A percentile compares a stretch with the other conserved stretches of the same genome.
phyloP scores from a whole-genome alignment of 35 echinoderm and acorn worm species.

The Anneissia japonica region DNA sequence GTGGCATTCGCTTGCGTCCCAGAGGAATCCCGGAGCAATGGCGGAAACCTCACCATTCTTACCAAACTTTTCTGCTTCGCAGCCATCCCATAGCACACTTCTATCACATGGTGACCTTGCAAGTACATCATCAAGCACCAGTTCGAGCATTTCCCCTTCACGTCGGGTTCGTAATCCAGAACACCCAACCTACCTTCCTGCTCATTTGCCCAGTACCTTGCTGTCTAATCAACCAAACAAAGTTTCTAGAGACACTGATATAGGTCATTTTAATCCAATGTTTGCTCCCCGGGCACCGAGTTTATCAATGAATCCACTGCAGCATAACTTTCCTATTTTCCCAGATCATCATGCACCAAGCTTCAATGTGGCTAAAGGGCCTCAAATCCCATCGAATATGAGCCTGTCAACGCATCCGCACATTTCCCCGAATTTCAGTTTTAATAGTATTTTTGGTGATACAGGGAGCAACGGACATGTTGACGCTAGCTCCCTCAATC shows the following conservation, averaged over 20 bases:
- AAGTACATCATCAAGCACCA: background rate
- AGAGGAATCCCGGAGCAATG: background rate
- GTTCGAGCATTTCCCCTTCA: slow-evolving; percentile 45
- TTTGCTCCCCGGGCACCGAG: slow-evolving; percentile 27
- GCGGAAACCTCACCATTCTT: background rate
- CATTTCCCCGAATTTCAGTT: slow-evolving; percentile 18
- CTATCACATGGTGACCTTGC: background rate
- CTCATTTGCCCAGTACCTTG: background rate
- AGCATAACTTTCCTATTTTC: slow-evolving; percentile 48
- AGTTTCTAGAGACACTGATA: slow-evolving; percentile 24
- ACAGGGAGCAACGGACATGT: slow-evolving; percentile 19
- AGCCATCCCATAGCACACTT: background rate
- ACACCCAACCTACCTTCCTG: slow-evolving; percentile 48
- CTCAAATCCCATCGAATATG: slow-evolving; percentile 14
- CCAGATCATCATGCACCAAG: slow-evolving; percentile 30
- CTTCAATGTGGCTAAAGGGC: slow-evolving; percentile 20
- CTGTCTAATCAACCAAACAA: background rate
- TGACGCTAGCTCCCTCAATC: slow-evolving; percentile 4
- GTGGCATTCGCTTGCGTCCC: background rate
- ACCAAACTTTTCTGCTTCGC: background rate
- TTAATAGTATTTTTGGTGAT: slow-evolving; percentile 44
- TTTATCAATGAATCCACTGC: slow-evolving; percentile 13
- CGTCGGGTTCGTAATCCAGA: slow-evolving; percentile 36
- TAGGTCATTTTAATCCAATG: slow-evolving; percentile 37
- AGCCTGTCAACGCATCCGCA: slow-evolving; percentile 4